phyloP scores from a whole-genome alignment of 2,113 vertebrate species.

The Corythornis vintsioides region DNA sequence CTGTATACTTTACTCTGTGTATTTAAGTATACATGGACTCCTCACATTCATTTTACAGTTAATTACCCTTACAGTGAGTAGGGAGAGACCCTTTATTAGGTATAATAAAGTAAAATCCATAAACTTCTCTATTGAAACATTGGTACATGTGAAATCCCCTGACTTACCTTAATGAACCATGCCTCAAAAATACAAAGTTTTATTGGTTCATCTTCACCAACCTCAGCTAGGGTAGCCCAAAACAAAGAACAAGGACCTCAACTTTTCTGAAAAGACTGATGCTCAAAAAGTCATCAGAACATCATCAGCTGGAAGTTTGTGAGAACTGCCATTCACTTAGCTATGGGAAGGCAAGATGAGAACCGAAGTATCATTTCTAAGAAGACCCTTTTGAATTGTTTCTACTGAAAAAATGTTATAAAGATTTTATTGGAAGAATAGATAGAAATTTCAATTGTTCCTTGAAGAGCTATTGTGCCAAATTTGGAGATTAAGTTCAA shows the following conservation, averaged over 20 bases:
- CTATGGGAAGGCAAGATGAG: neutral
- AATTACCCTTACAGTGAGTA: neutral
- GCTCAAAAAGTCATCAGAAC: neutral
- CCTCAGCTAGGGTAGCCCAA: neutral
- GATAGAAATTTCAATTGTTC: neutral
- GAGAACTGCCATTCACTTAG: neutral
- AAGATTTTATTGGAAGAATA: conserved; percentile 45
- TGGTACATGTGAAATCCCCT: neutral
- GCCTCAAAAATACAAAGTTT: neutral
- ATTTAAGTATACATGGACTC: neutral
- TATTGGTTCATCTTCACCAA: neutral
- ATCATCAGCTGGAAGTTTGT: neutral
- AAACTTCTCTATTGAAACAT: neutral
- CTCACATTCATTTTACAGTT: neutral
- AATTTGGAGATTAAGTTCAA: conserved; percentile 29
- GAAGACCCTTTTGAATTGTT: neutral
- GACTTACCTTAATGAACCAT: neutral
- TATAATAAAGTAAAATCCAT: neutral
- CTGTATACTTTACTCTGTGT: neutral
- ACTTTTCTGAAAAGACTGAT: neutral
- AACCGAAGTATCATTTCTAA: neutral
- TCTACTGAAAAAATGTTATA: neutral
- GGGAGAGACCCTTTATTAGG: neutral
- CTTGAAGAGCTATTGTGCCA: conserved; percentile 7
- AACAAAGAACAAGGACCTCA: neutral